Base-by-base conservation (phyloP, 64 coral and sea anemone species). In the Catalaphyllia jardinei region DNA sequence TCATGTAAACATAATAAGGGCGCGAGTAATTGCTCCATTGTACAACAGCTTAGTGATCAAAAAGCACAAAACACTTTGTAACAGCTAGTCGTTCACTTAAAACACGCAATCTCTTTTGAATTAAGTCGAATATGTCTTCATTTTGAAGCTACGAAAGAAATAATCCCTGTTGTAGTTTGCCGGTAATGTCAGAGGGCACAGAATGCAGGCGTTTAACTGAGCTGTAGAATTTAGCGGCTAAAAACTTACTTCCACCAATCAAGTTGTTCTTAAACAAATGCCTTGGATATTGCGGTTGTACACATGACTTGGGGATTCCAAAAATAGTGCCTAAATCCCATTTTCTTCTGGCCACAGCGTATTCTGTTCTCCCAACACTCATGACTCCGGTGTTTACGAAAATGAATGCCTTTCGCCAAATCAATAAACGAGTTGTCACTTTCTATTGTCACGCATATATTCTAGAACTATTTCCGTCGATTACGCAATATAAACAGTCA, bases 301-400 rank as follows among this genome's bases (percentile, higher is more conserved):
- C 24, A 13, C 62, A 64, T 20, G 81, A 67, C 64, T 85, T 85
- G 69, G 81, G 20, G 9, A 85, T 38, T 20, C 67, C 81, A 5
- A 85, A 85, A 52, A 85, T 85, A 33, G 62, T 85, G 15, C 63
- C 71, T 42, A 85, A 69, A 71, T 85, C 81, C 81, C 81, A 85
- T 29, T 85, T 85, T 31, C 81, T 35, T 28, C 22, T 69, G 33
- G 35, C n/a, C 62, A 71, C 29, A 42, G 63, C 10, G 65, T 12
- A 38, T 11, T 85, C 62, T 50, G 65, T 27, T n/a, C 22, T 69
- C 4, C 65, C 65, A 2, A 27, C 20, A 69, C 25, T 69, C 65
- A 69, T 69, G 65, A 10, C 65, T 27, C 65, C 10, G 7, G 54
- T 25, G 65, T 69, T 69, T 27, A 69, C 65, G 65, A 69, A 69